phyloP scores from a whole-genome alignment of 1,140 invertebrate species.

The Drosophila mauritiana region DNA sequence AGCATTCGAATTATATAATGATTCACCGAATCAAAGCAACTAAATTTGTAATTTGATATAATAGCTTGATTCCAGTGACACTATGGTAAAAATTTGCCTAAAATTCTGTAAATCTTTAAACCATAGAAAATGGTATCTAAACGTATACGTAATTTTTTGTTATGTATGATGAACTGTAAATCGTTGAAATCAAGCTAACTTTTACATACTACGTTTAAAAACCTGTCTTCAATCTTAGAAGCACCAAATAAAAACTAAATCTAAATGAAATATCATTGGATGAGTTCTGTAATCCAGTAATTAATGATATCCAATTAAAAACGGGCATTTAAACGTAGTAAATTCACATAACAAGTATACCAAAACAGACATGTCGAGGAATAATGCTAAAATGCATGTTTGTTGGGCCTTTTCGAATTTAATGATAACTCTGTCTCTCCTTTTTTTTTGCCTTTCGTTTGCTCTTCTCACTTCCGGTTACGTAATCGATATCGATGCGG shows the following conservation, averaged over 20 bases:
- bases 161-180: not conserved
- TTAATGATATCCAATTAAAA: not conserved
- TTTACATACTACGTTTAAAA: not conserved
- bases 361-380: slow-evolving; percentile 17
- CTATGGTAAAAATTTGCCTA: not conserved
- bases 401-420: slow-evolving; percentile 34
- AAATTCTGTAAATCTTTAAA: too few species aligned
- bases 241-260: too few species aligned
- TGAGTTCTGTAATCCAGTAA: too few species aligned
- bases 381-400: slow-evolving; percentile 28
- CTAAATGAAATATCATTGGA: too few species aligned
- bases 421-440: slow-evolving; percentile 34
- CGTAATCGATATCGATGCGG: slow-evolving; percentile 15
- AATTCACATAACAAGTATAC: slow-evolving; percentile 6
- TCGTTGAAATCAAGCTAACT: not conserved
- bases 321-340: not conserved
- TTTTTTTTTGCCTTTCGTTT: slow-evolving; percentile 53
- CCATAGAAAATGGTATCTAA: too few species aligned
- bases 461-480: slow-evolving; percentile 43
- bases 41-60: not conserved
- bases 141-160: too few species aligned
- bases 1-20: slow-evolving; percentile 12
- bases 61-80: slow-evolving; percentile 1
- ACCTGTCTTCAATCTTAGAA: not conserved
- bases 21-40: not conserved